Evolutionary conservation across 92 coral and sea anemone genomes (phyloP), one percentile per base, ranked within the genome.

Genomic region (Actinernus sp.): DNA sequence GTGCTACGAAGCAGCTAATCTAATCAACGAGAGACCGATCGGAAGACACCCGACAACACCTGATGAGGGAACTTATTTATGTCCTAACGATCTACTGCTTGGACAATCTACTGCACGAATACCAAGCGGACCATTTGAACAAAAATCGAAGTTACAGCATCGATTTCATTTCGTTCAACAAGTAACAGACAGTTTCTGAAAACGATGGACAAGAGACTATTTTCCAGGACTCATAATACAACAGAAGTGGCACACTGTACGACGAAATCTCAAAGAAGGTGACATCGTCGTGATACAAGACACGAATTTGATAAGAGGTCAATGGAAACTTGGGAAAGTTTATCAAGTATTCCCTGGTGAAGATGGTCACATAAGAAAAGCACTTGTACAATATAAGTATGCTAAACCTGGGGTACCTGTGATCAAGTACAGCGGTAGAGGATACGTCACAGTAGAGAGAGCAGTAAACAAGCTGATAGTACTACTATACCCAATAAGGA

Each of bases 241-340:
- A 29, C 59, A 58, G 22, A 74, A 65, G 21, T 82, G 89, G 84
- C 83, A 68, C 28, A 49, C 83, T 25, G 48, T 58, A 11, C 56
- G 51, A 20, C 49, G 68, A 22, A 76, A 76, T 52, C 23, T 68
- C 22, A 53, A 59, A 52, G 54, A 17, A 18, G 47, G 43, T 36
- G 89, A 83, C 46, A 27, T 76, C 13, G 76, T 76, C 22, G 20
- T 76, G 4, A 52, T 76, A 26, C 73, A 68, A 43, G 72, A 79
- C 29, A 38, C 79, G 1, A 70, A 70, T 27, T 55, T 56, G 27
- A 39, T 80, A 34, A 51, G 88, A 58, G 84, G 93, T 26, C 78
- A 80, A n/a, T 74, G 93, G 92, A 86, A 86, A 58, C 54, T 74
- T 49, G 83, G 75, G 30, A 71, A 65, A 34, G 69, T 73, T 11